These are phyloP conservation scores for Microcebus tavaratra DNA, from an alignment of 2,113 vertebrate species.

Conservation along the genomic window DNA sequence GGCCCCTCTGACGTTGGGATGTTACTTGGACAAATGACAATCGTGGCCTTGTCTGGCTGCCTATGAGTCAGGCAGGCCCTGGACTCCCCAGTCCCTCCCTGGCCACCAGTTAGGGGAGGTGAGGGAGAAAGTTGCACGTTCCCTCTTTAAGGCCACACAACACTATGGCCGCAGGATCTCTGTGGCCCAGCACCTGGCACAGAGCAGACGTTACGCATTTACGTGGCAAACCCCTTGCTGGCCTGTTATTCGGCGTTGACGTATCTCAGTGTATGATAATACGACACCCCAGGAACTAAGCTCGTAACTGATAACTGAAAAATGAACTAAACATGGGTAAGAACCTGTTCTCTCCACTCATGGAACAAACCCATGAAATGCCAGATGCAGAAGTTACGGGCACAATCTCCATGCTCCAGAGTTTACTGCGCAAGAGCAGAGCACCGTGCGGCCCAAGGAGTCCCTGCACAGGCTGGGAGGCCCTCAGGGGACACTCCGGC, in stretches of 20 bases:
- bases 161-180: fast-evolving
- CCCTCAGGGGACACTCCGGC: fast-evolving
- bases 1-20: neutral
- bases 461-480: neutral
- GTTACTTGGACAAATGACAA: no score
- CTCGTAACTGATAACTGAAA: fast-evolving
- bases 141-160: no score
- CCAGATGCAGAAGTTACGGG: neutral
- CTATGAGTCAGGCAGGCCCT: neutral
- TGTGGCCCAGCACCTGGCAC: fast-evolving
- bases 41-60: neutral
- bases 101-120: fast-evolving
- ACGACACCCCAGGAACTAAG: fast-evolving
- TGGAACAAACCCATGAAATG: neutral
- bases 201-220: fast-evolving
- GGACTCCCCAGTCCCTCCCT: neutral
- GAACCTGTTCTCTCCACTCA: no score
- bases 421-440: neutral
- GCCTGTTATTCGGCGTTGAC: neutral
- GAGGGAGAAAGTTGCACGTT: fast-evolving
- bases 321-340: neutral
- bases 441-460: fast-evolving
- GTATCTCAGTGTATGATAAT: fast-evolving
- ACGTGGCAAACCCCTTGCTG: fast-evolving
- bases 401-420: neutral